phyloP scores from a whole-genome alignment of 2,797 vertebrate genomes.

The Sandelia bainsii region DNA sequence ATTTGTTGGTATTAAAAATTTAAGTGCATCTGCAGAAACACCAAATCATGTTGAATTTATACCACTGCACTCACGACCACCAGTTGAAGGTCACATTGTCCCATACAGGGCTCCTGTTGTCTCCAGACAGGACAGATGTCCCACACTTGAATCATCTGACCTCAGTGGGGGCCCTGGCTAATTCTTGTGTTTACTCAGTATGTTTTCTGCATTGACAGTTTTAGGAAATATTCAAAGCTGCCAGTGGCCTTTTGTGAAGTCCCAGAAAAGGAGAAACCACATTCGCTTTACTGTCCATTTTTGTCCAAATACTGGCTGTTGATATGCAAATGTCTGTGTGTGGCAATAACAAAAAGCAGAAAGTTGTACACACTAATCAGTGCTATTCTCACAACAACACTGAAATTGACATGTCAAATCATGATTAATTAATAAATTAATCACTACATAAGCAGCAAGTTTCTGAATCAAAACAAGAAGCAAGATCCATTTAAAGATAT shows the following conservation, averaged over 20 bases:
- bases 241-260: constrained; percentile 50
- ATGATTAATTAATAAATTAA: constrained; percentile 12
- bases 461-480: constrained; percentile 2
- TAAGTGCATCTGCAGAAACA: constrained; percentile 29
- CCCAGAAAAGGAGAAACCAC: constrained; percentile 25
- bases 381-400: not conserved
- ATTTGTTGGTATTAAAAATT: constrained; percentile 28
- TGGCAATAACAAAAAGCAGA: constrained; percentile 13
- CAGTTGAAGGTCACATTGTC: constrained; percentile 56
- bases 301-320: constrained; percentile 49
- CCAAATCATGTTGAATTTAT: constrained; percentile 16
- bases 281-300: constrained; percentile 51
- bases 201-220: constrained; percentile 48
- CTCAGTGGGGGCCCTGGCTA: constrained; percentile 49
- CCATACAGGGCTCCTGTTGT: constrained; percentile 29
- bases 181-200: constrained; percentile 46
- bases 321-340: constrained; percentile 50
- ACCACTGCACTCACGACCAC: constrained; percentile 16
- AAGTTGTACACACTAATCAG: constrained; percentile 27
- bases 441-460: not conserved
- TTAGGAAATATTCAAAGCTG: constrained; percentile 58
- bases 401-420: not conserved
- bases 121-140: constrained; percentile 68
- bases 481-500: constrained; percentile 26
- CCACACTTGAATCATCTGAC: constrained; percentile 62